Percentiles rank a stretch among this genome's conserved stretches.
phyloP scores from a whole-genome alignment of 2,797 vertebrate species.

The Erethizon dorsatum region DNA sequence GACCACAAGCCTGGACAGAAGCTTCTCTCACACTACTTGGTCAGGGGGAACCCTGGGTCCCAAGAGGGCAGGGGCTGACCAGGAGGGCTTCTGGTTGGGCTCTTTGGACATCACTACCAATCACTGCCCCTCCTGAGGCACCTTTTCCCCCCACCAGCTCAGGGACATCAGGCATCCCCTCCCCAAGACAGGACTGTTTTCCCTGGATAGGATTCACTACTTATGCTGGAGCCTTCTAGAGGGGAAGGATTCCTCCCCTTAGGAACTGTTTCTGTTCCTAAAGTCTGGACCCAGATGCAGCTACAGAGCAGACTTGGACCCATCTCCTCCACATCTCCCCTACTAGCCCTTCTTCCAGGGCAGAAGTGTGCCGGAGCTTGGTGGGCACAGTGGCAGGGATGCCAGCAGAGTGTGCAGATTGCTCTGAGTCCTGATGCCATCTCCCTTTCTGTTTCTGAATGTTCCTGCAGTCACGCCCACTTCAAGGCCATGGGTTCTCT shows the following conservation, averaged over 20 bases:
- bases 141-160: background rate
- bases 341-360: background rate
- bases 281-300: background rate
- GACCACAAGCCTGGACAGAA: background rate
- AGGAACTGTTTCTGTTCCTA: background rate
- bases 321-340: background rate
- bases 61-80: background rate
- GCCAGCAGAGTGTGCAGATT: background rate
- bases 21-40: background rate
- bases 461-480: fast-evolving
- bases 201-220: background rate
- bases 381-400: too few relatives aligned
- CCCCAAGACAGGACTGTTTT: background rate
- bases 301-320: background rate
- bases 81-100: background rate
- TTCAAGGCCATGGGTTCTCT: fast-evolving
- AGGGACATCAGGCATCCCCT: background rate
- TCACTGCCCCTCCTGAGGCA: background rate
- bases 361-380: background rate
- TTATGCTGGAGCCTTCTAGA: background rate
- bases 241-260: background rate
- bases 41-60: background rate
- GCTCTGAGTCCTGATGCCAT: background rate
- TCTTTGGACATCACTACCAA: background rate
- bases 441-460: background rate